phyloP scores from a whole-genome alignment of 2,113 vertebrate genomes.

The Nannospalax galili region DNA sequence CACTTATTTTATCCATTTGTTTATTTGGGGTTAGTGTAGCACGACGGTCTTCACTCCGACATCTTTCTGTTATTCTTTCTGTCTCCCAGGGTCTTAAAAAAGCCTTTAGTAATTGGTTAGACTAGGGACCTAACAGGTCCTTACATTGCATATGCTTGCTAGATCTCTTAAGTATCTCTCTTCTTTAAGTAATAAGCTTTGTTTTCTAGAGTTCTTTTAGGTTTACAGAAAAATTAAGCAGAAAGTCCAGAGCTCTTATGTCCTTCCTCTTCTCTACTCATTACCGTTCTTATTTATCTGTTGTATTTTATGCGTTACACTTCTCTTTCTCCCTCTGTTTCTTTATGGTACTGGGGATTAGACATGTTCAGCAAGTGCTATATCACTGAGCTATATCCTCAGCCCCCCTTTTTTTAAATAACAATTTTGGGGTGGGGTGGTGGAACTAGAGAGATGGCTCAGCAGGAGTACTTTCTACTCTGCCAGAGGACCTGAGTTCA shows the following conservation, averaged over 20 bases:
- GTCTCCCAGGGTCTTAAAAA: background rate
- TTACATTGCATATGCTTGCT: background rate
- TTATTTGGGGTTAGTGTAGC: background rate
- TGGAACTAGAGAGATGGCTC: background rate
- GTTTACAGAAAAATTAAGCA: constrained; percentile 1
- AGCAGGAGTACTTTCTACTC: background rate
- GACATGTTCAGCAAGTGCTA: background rate
- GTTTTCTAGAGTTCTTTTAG: constrained; percentile 17
- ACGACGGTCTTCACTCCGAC: background rate
- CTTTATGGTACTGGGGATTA: too few relatives aligned
- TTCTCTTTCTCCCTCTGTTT: background rate
- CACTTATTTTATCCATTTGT: background rate
- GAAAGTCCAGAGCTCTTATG: background rate
- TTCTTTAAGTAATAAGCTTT: background rate
- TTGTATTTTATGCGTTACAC: background rate
- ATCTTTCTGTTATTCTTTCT: background rate
- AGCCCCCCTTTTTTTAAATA: background rate
- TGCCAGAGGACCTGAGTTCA: background rate
- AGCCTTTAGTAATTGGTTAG: background rate
- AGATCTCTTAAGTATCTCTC: background rate
- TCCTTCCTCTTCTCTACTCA: too few relatives aligned
- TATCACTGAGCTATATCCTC: background rate
- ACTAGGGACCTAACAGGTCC: background rate
- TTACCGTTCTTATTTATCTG: background rate
- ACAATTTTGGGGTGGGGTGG: background rate